Evolutionary conservation across 2,113 vertebrate species (phyloP).

Genomic region (Megaceryle maxima): DNA sequence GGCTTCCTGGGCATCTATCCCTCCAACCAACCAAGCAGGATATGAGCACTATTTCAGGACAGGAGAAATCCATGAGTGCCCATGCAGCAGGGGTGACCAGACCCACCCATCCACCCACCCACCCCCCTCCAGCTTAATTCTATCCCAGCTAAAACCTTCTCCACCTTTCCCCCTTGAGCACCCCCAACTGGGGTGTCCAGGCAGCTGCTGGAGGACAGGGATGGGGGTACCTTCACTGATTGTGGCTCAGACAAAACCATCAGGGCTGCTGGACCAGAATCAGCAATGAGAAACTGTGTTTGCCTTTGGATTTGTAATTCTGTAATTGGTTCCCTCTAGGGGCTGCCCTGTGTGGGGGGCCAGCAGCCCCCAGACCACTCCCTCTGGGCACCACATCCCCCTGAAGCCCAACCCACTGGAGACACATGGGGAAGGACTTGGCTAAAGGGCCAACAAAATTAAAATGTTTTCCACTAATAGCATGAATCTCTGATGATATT

Average conservation of each 20-base stretch:
- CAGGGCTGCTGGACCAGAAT: not conserved
- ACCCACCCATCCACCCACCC: too few species aligned
- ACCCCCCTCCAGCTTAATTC: not conserved
- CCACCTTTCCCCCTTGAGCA: not conserved
- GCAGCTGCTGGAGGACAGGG: not conserved
- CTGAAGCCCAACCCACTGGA: not conserved
- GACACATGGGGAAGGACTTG: not conserved
- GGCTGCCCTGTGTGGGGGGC: not conserved
- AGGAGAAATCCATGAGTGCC: rapidly evolving
- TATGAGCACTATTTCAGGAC: not conserved
- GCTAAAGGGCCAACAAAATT: not conserved
- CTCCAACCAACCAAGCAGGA: not conserved
- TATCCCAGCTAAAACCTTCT: not conserved
- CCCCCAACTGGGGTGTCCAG: rapidly evolving
- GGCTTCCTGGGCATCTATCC: not conserved
- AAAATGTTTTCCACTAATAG: slow-evolving; percentile 10
- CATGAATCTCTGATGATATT: slow-evolving; percentile 30
- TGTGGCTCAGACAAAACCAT: not conserved
- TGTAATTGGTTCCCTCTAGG: not conserved
- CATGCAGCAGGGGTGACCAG: not conserved
- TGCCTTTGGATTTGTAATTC: not conserved
- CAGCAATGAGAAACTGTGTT: not conserved
- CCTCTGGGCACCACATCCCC: rapidly evolving
- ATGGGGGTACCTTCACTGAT: rapidly evolving
- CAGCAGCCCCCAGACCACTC: not conserved